A percentile compares a stretch with the other conserved stretches of the same genome.
phyloP scores from a whole-genome alignment of 1,140 invertebrate species.

The Hyles vespertilio region DNA sequence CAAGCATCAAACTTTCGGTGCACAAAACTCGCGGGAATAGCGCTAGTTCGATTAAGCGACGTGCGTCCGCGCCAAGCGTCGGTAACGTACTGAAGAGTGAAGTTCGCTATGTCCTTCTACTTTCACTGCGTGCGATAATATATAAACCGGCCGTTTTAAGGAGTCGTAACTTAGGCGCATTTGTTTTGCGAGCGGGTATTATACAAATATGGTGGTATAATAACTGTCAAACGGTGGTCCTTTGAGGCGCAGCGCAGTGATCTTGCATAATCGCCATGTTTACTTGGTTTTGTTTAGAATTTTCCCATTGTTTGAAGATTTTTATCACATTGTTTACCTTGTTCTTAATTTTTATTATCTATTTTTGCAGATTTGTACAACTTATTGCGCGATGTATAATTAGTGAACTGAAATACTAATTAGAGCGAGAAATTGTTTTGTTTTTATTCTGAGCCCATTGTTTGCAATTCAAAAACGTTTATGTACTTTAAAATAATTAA shows the following conservation, averaged over 20 bases:
- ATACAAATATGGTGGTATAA: conserved; percentile 7
- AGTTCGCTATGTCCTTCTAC: conserved; percentile 43
- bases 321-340: conserved; percentile 19
- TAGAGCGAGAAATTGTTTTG: no score
- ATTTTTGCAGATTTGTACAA: background rate
- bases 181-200: conserved; percentile 32
- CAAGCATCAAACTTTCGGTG: conserved; percentile 24
- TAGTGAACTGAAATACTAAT: no score
- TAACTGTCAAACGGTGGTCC: conserved; percentile 11
- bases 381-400: no score
- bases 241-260: conserved; percentile 15
- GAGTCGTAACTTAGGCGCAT: conserved; percentile 12
- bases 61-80: conserved; percentile 31
- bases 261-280: conserved; percentile 35
- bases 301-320: conserved; percentile 14
- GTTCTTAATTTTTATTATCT: conserved; percentile 15
- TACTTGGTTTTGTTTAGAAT: conserved; percentile 19
- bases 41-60: conserved; percentile 20
- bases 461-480: no score
- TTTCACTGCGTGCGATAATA: conserved; percentile 57
- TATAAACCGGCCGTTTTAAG: conserved; percentile 25
- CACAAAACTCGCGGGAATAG: conserved; percentile 23
- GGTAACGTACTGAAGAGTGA: conserved; percentile 46
- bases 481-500: no score
- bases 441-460: no score